Conservation (phyloP, 2,113 vertebrate genomes). For the Charina bottae region DNA sequence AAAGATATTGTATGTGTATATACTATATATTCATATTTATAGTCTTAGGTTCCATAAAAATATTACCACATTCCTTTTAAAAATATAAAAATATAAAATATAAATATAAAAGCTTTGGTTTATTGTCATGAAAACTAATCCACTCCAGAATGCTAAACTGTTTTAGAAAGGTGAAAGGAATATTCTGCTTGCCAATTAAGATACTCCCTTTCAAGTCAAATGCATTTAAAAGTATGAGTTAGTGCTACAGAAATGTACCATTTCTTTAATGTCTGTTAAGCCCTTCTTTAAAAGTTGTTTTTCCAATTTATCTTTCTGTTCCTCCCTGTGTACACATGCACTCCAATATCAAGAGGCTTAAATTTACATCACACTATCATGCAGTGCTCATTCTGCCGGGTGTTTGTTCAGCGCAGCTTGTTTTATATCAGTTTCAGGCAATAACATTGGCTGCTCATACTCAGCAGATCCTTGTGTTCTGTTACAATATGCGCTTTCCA, state of each 20-base stretch:
- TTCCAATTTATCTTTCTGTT: background rate
- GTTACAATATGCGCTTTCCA: background rate
- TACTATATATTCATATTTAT: background rate
- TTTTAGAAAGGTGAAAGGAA: slow-evolving; percentile 4
- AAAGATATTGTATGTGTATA: background rate
- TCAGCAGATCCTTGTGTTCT: background rate
- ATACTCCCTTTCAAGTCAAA: background rate
- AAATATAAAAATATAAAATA: background rate
- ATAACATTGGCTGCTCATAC: background rate
- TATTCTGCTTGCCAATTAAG: background rate
- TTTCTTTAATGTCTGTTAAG: background rate
- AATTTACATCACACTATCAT: background rate
- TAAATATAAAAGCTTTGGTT: background rate
- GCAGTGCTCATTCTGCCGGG: background rate
- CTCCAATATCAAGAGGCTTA: background rate
- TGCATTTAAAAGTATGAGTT: background rate
- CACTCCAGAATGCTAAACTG: background rate
- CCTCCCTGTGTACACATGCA: too few relatives aligned
- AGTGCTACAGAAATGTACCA: background rate
- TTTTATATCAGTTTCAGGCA: background rate
- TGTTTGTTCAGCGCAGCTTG: background rate
- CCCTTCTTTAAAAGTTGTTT: background rate
- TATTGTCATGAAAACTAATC: background rate
- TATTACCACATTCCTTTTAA: background rate
- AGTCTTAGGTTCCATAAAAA: background rate